Evolutionary conservation across 2,888 invertebrate genomes (phyloP).

Genomic region (Agonopterix heracliana): DNA sequence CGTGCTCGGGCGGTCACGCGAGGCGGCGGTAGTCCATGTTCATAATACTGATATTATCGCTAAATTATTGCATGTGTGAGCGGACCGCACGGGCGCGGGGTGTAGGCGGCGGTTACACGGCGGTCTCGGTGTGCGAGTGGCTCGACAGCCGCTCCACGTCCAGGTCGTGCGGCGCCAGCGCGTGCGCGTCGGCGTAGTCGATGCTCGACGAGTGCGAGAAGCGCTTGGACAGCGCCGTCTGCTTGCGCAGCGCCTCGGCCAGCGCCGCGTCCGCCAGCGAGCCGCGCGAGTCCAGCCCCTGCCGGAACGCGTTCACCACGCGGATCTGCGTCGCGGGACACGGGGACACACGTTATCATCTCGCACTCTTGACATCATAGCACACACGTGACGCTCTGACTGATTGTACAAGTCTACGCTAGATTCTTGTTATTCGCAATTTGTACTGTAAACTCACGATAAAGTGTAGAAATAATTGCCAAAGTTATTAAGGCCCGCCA

Average conservation of each 20-base stretch:
- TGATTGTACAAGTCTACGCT: neutral
- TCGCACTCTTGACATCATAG: neutral
- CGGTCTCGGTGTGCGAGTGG: slow-evolving; percentile 96
- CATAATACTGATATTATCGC: slow-evolving; percentile 20
- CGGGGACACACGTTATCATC: neutral
- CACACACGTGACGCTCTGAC: slow-evolving; percentile 17
- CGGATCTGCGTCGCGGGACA: slow-evolving; percentile 88
- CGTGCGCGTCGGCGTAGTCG: slow-evolving; percentile 93
- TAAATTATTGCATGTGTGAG: slow-evolving; percentile 37
- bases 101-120: slow-evolving; percentile 79
- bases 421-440: no score
- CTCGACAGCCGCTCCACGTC: slow-evolving; percentile 94
- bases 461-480: no score
- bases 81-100: slow-evolving; percentile 16
- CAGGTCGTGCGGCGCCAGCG: slow-evolving; percentile 92
- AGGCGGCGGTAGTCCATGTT: slow-evolving; percentile 6
- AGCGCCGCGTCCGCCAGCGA: slow-evolving; percentile 94
- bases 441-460: no score
- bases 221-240: slow-evolving; percentile 93
- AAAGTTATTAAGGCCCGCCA: no score
- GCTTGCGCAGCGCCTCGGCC: slow-evolving; percentile 95
- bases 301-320: slow-evolving; percentile 99
- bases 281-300: slow-evolving; percentile 97
- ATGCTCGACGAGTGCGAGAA: slow-evolving; percentile 92
- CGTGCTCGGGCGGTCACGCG: slow-evolving; percentile 16